These are phyloP conservation scores for Alaudala cheleensis DNA, from an alignment of 2,113 vertebrate genomes.

Conservation along the genomic window DNA sequence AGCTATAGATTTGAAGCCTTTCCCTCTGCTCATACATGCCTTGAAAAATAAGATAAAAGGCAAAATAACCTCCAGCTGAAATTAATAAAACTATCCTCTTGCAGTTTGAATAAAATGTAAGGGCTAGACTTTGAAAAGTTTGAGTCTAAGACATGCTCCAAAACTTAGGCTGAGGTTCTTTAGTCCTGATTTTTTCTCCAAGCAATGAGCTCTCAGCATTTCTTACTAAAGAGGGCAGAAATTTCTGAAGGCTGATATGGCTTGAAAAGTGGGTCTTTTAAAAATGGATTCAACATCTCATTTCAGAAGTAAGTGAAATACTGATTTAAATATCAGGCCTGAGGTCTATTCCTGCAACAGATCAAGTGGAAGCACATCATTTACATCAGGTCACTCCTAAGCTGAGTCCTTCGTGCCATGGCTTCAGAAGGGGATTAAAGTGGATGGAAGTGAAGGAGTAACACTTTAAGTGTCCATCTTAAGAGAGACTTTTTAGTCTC, in stretches of 20 bases:
- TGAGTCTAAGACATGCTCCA: neutral
- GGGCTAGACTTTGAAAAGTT: slow-evolving; percentile 44
- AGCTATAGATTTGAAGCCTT: slow-evolving; percentile 48
- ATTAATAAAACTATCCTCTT: slow-evolving; percentile 59
- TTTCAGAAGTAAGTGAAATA: slow-evolving; percentile 3
- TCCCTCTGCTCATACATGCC: slow-evolving; percentile 1
- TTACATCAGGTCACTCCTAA: neutral
- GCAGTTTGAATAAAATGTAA: slow-evolving; percentile 19
- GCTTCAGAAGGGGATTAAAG: neutral
- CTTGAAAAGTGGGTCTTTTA: slow-evolving; percentile 25
- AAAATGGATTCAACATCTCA: neutral
- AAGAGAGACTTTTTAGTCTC: neutral
- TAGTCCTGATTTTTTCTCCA: slow-evolving; percentile 36
- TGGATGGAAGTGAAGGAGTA: neutral
- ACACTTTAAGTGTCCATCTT: neutral
- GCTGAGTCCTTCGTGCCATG: neutral
- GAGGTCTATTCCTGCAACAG: neutral
- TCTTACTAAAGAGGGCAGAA: neutral
- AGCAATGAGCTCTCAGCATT: slow-evolving; percentile 36
- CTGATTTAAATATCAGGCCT: neutral
- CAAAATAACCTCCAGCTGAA: slow-evolving; percentile 59
- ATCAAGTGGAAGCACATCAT: neutral
- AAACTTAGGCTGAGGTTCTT: slow-evolving; percentile 25
- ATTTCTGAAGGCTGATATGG: neutral
- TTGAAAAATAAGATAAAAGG: slow-evolving; percentile 67